These are phyloP conservation scores for Drosophila punjabiensis DNA, from an alignment of 1,140 invertebrate species.

Conservation along the genomic window DNA sequence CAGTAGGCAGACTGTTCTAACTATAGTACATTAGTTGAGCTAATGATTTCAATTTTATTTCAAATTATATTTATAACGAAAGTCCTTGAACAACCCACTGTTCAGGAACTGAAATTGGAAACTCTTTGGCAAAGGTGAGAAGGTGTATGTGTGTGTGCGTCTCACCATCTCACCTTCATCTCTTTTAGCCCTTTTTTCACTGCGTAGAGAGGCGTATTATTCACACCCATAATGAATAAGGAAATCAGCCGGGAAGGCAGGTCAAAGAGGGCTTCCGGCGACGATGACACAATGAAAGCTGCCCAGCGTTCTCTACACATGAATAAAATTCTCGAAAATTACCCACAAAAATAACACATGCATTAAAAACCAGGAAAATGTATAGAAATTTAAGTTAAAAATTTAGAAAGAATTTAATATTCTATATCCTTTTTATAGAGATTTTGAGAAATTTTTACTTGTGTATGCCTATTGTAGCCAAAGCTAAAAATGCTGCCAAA, in stretches of 20 bases:
- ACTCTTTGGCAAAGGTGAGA: slow-evolving; percentile 29
- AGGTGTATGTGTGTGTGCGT: not conserved
- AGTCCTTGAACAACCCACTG: not conserved
- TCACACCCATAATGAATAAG: slow-evolving; percentile 73
- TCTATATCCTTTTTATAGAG: not conserved
- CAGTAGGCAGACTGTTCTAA: not conserved
- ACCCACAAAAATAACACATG: too few relatives aligned
- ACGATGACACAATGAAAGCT: slow-evolving; percentile 59
- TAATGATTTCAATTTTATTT: not conserved
- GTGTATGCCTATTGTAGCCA: slow-evolving; percentile 41
- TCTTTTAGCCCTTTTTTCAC: not conserved
- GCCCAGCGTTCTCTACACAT: slow-evolving; percentile 10
- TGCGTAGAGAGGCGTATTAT: slow-evolving; percentile 63
- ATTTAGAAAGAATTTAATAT: not conserved
- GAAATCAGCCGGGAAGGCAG: slow-evolving; percentile 25
- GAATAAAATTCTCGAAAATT: not conserved
- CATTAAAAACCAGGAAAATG: not conserved
- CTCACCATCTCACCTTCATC: not conserved
- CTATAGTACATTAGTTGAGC: not conserved
- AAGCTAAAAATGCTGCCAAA: slow-evolving; percentile 52
- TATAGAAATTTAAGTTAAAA: not conserved
- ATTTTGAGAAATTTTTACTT: not conserved
- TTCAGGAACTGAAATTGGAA: slow-evolving; percentile 5
- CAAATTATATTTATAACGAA: too few relatives aligned
- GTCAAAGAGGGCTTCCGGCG: slow-evolving; percentile 35